phyloP scores from a whole-genome alignment of 2,113 vertebrate species.

The Hydrolagus affinis region DNA sequence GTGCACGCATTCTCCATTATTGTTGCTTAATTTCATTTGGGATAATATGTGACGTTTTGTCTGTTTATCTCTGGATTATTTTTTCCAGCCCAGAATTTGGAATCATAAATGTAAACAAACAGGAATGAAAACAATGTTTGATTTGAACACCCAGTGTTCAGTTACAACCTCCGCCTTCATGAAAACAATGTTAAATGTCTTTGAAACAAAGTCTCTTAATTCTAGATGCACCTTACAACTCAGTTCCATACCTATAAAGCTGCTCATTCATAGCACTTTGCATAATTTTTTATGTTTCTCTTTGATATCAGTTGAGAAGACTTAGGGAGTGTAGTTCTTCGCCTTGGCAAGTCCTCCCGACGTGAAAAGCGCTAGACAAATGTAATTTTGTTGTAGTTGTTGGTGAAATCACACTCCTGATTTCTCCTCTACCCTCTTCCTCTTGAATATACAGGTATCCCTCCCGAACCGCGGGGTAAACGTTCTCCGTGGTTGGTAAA shows the following conservation, averaged over 20 bases:
- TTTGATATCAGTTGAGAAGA: too few relatives aligned
- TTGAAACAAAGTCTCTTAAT: not conserved
- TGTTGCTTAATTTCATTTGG: slow-evolving; percentile 53
- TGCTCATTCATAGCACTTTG: not conserved
- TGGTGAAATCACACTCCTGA: too few relatives aligned
- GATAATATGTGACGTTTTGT: slow-evolving; percentile 3
- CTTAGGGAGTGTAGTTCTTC: not conserved
- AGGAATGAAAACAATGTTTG: not conserved
- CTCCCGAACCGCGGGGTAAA: too few relatives aligned
- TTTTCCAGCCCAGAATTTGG: not conserved
- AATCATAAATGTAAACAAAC: not conserved
- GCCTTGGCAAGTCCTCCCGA: too few relatives aligned
- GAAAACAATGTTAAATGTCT: not conserved
- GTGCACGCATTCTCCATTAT: slow-evolving; percentile 66
- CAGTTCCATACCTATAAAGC: not conserved
- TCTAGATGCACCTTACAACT: not conserved
- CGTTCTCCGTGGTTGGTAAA: too few relatives aligned
- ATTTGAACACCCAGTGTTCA: not conserved
- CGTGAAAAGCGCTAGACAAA: too few relatives aligned
- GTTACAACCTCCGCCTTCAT: too few relatives aligned
- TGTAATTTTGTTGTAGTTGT: too few relatives aligned
- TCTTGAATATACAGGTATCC: too few relatives aligned
- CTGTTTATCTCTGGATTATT: not conserved
- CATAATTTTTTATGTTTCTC: not conserved
- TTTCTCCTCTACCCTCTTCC: too few relatives aligned